These are phyloP conservation scores for Amphiduros pacificus DNA, from an alignment of 2,888 invertebrate genomes.

Conservation along the genomic window DNA sequence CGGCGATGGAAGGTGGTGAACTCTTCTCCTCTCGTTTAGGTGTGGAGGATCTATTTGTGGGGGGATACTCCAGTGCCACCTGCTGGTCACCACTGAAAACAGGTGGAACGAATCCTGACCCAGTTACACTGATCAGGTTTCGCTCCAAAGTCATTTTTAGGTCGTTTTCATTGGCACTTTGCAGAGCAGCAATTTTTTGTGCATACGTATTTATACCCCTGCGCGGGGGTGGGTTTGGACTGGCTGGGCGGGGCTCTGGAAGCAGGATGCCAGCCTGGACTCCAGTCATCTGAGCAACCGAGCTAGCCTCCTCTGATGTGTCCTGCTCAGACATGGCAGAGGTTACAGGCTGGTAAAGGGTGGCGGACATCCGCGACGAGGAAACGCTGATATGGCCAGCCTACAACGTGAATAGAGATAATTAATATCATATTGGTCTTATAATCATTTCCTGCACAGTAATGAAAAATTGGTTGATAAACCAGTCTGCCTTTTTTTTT, in stretches of 20 bases:
- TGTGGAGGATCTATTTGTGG: too few species aligned
- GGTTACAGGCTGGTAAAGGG: constrained; percentile 5
- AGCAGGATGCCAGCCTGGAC: too few species aligned
- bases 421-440: too few species aligned
- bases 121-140: constrained; percentile 6
- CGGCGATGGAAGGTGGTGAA: too few species aligned
- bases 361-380: constrained; percentile 10
- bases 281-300: too few species aligned
- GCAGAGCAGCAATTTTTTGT: constrained; percentile 20
- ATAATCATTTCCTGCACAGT: too few species aligned
- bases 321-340: not conserved
- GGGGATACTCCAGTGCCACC: not conserved
- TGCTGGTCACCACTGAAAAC: not conserved
- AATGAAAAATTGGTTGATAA: too few species aligned
- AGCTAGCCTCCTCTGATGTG: too few species aligned
- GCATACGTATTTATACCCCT: constrained; percentile 10
- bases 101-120: constrained; percentile 22
- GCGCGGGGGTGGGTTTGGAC: too few species aligned
- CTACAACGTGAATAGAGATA: not conserved
- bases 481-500: too few species aligned
- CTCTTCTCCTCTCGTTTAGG: too few species aligned
- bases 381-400: constrained; percentile 6
- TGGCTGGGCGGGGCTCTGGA: too few species aligned
- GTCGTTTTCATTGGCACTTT: constrained; percentile 12
- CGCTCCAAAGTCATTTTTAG: constrained; percentile 5